Evolutionary conservation across 2,888 invertebrate genomes (phyloP), one percentile per base, ranked within the genome.

Genomic region (Cecidostiba fungosa): DNA sequence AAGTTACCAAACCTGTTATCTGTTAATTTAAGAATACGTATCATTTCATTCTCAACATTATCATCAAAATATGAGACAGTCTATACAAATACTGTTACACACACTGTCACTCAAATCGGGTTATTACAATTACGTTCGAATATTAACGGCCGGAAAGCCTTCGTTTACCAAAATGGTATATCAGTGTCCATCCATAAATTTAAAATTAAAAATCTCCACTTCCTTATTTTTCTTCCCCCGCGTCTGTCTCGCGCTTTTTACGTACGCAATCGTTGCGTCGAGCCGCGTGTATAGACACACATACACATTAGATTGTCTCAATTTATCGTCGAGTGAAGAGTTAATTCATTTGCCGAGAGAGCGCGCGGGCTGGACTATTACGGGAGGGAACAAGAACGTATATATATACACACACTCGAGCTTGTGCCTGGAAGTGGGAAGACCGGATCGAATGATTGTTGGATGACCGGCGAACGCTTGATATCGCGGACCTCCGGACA

Each of bases 361-460:
- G 19, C 32, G 16, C 19, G 50, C 19, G 19, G 50, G 54, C 6
- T 8, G 54, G 66, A 47, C 32, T 5, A 54, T 16, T 36, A 66
- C 54, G 14, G 23, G 70, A 43, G 76, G 74, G 77, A 54, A 70
- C 72, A 85, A 79, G 79, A 72, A 80, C 66, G 3, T 19, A 59
- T 72, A 50, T 16, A 19, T 5, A 19, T 10, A 47, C 19, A 4
- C 19, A 54, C n/a, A 19, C 19, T 5, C 19, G 54, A 59, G 54
- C 8, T 59, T 59, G 54, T 59, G 54, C 26, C 14, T 83, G 36
- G 43, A 82, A 82, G 85, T 77, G 74, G 81, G 74, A 85, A 85
- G 85, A 81, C 74, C 83, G 85, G 77, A 85, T 81, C 77, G 82
- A 72, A 82, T 82, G 50, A 47, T 80, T 73, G 72, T 36, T 76